phyloP scores from a whole-genome alignment of 2,797 vertebrate species.

The Dipus sagitta region DNA sequence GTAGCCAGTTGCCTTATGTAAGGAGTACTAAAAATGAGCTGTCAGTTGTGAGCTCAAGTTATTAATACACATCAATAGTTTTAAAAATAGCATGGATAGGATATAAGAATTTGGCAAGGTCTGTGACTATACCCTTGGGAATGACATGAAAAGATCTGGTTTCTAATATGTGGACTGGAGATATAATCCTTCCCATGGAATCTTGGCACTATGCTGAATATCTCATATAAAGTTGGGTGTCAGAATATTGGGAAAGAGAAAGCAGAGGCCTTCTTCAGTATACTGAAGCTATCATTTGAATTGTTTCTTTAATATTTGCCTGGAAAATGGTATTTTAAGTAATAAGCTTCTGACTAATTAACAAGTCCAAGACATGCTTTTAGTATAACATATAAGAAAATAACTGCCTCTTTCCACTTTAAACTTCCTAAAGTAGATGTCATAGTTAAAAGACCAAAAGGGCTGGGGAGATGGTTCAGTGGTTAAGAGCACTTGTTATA shows the following conservation, averaged over 20 bases:
- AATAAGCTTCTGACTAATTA: slow-evolving; percentile 20
- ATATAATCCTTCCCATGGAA: background rate
- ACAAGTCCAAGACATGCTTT: slow-evolving; percentile 28
- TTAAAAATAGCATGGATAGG: slow-evolving; percentile 23
- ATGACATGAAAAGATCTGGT: background rate
- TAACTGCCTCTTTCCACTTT: background rate
- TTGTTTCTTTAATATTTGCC: background rate
- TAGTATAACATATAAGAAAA: background rate
- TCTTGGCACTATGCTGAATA: background rate
- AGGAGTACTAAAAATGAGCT: slow-evolving; percentile 46
- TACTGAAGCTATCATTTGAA: background rate
- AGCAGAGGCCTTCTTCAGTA: background rate
- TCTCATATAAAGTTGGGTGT: background rate
- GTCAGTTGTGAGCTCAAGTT: slow-evolving; percentile 45
- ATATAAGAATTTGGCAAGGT: background rate
- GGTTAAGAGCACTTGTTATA: too few relatives aligned
- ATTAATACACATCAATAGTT: slow-evolving; percentile 5
- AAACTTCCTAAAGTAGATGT: background rate
- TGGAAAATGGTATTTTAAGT: slow-evolving; percentile 30
- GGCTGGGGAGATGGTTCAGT: too few relatives aligned
- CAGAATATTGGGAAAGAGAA: background rate
- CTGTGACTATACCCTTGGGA: background rate
- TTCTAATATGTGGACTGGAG: background rate
- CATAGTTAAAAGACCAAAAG: background rate
- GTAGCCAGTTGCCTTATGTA: slow-evolving; percentile 46